Evolutionary conservation across 2,888 invertebrate genomes (phyloP).

Genomic region (Hydraecia micacea): DNA sequence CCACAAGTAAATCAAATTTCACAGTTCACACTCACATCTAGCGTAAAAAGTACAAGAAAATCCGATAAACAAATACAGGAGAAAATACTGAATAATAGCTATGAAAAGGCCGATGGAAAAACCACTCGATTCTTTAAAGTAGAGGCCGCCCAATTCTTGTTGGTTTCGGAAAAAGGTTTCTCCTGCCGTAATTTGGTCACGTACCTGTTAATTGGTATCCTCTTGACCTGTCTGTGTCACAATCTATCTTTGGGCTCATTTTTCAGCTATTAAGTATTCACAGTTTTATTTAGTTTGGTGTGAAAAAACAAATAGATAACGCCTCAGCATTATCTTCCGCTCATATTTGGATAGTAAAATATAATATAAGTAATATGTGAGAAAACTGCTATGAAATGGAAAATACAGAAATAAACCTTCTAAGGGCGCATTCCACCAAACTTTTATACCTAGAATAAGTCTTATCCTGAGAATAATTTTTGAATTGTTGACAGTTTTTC

Average conservation of each 20-base stretch:
- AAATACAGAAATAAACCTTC: neutral
- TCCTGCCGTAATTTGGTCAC: neutral
- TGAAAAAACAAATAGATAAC: neutral
- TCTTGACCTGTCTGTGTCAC: neutral
- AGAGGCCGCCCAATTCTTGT: no score
- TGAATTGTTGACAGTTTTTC: no score
- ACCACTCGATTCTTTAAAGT: neutral
- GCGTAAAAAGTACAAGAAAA: constrained; percentile 14
- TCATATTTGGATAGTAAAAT: neutral
- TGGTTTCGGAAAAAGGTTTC: neutral
- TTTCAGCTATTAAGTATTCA: neutral
- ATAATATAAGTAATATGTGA: no score
- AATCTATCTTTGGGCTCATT: neutral
- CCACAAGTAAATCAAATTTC: constrained; percentile 55
- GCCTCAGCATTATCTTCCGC: neutral
- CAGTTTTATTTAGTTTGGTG: no score
- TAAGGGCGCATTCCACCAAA: no score
- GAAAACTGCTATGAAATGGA: neutral
- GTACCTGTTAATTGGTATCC: neutral
- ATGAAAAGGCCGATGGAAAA: neutral
- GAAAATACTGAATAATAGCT: constrained; percentile 28
- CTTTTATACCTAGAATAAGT: no score
- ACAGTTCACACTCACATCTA: constrained; percentile 39
- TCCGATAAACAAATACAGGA: constrained; percentile 21
- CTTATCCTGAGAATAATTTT: no score